Conservation (phyloP, 2,113 vertebrate species). For the Myotis brandtii region DNA sequence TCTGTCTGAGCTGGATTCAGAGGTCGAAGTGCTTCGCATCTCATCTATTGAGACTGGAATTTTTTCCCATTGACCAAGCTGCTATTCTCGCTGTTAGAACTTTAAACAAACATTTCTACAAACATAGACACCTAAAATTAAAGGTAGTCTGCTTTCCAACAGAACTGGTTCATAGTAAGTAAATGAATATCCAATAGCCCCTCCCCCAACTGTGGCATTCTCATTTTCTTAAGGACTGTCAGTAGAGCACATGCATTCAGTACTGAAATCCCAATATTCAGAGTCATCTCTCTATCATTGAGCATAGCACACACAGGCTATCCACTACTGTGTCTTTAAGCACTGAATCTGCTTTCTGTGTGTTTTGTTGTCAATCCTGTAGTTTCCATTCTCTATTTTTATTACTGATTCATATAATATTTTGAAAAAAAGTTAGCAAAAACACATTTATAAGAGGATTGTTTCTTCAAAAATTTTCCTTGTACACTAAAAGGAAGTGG, state of each 20-base stretch:
- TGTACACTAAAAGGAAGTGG: not conserved
- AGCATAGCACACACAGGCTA: not conserved
- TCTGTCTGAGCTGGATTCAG: not conserved
- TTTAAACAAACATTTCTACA: not conserved
- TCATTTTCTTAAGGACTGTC: not conserved
- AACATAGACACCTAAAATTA: not conserved
- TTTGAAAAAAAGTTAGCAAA: not conserved
- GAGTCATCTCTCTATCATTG: not conserved
- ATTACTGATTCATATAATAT: not conserved
- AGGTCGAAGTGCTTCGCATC: not conserved
- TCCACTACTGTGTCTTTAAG: not conserved
- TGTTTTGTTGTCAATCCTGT: not conserved
- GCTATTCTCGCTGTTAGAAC: not conserved
- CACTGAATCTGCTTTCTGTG: not conserved
- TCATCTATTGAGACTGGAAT: not conserved
- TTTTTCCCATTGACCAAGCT: not conserved
- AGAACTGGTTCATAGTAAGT: not conserved
- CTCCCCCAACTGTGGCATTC: not conserved
- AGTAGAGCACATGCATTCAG: not conserved
- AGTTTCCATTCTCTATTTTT: not conserved
- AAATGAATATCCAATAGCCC: not conserved
- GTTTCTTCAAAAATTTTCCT: conserved; percentile 11
- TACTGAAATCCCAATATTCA: not conserved
- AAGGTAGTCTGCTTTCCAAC: not conserved
- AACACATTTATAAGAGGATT: not conserved